phyloP scores from a whole-genome alignment of 1,140 invertebrate genomes.

The honey bee (Apis mellifera) region Amel_HAv3.1 CM009941.2:10045501-10046000 shows the following conservation, averaged over 20 bases:
- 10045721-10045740: neutral
- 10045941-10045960: neutral
- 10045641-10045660: neutral
- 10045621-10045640: neutral
- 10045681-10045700: neutral
- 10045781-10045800: neutral
- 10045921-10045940: neutral
- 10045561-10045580: no score
- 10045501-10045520: neutral
- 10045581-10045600: neutral
- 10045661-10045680: neutral
- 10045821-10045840: neutral
- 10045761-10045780: neutral
- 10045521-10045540: neutral
- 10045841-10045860: neutral
- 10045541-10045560: neutral
- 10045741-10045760: neutral
- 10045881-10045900: neutral
- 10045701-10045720: neutral
- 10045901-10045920: neutral
- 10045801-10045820: neutral
- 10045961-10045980: no score
- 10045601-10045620: neutral
- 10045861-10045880: neutral
- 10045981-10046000: neutral